Base-by-base conservation (phyloP, 2,888 invertebrate genomes). In the Laothoe populi region DNA sequence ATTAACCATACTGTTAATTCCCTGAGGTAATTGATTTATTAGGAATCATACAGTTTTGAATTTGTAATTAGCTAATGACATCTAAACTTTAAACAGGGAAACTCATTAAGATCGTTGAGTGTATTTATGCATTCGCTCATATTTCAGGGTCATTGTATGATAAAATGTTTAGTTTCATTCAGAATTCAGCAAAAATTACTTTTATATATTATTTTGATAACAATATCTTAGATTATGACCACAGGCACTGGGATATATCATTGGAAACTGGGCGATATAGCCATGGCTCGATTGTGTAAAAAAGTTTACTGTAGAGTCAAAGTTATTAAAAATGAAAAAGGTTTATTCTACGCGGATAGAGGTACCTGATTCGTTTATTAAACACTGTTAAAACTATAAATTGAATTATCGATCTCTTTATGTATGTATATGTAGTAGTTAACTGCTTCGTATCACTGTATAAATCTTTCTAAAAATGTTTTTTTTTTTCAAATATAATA, bases 181-280 rank as follows among this genome's bases (percentile, higher is more conserved):
- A 5, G 8, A 31, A 42, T 38, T 63, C 59, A 21, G 21, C 53
- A 48, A 7, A 31, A n/a, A n/a, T n/a, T n/a, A n/a, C n/a, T n/a
- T n/a, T n/a, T n/a, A n/a, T n/a, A n/a, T n/a, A 3, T 31, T 8
- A 19, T 11, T 19, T 21, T 53, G 19, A 19, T 5, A 53, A 35
- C 3, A 53, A 19, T 4, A 13, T 48, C 26, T 11, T 13, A 44
- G 10, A 70, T 79, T 62, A 71, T 70, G 78, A 66, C 66, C n/a
- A 66, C 75, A 48, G 70, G 77, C 71, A 81, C 65, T 42, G 78
- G 84, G 40, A 88, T 90, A 67, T 88, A 88, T 64, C 82, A 87
- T 63, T 92, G 91, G 91, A 90, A 86, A 68, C 72, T 92, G 11
- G 92, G 91, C 10, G 92, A 92, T 60, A 71, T 89, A 44, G 89